Evolutionary conservation across 2,888 invertebrate species (phyloP).

Genomic region (Agrilus cyanescens): DNA sequence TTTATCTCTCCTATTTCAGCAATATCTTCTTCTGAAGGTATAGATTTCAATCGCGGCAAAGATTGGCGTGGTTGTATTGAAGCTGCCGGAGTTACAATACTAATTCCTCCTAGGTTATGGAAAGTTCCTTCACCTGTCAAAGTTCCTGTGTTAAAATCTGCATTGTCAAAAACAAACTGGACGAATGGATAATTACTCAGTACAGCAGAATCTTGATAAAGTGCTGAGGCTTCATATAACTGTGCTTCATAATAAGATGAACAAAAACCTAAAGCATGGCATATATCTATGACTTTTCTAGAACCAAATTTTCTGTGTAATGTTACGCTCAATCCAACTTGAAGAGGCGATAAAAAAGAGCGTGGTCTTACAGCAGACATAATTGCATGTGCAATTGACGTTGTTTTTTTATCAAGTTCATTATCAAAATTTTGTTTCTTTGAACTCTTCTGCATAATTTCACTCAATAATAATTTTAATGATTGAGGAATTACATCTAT

Average conservation of each 20-base stretch:
- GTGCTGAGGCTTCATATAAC: slow-evolving; percentile 5
- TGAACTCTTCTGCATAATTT: no score
- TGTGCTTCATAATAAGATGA: slow-evolving; percentile 5
- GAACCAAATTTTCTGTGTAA: slow-evolving; percentile 7
- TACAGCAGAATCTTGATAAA: slow-evolving; percentile 4
- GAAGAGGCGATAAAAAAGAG: slow-evolving; percentile 2
- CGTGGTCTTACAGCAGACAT: slow-evolving; percentile 5
- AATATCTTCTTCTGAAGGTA: slow-evolving; percentile 6
- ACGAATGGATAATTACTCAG: slow-evolving; percentile 3
- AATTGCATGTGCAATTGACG: slow-evolving; percentile 7
- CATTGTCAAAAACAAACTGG: background rate
- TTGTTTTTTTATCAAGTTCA: no score
- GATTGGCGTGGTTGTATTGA: slow-evolving; percentile 5
- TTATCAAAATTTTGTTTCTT: no score
- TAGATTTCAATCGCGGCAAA: slow-evolving; percentile 6
- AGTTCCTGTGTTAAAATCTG: slow-evolving; percentile 2
- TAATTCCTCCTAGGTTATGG: slow-evolving; percentile 6
- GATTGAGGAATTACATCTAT: background rate
- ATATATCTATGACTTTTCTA: slow-evolving; percentile 4
- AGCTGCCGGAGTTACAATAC: slow-evolving; percentile 3
- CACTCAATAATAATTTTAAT: background rate
- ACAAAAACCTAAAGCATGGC: slow-evolving; percentile 3
- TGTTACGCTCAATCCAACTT: slow-evolving; percentile 5
- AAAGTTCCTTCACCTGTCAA: slow-evolving; percentile 6
- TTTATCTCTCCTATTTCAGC: slow-evolving; percentile 7